Evolutionary conservation across 2,888 invertebrate species (phyloP), one percentile per base, ranked within the genome.

Genomic region (Monopis laevigella): DNA sequence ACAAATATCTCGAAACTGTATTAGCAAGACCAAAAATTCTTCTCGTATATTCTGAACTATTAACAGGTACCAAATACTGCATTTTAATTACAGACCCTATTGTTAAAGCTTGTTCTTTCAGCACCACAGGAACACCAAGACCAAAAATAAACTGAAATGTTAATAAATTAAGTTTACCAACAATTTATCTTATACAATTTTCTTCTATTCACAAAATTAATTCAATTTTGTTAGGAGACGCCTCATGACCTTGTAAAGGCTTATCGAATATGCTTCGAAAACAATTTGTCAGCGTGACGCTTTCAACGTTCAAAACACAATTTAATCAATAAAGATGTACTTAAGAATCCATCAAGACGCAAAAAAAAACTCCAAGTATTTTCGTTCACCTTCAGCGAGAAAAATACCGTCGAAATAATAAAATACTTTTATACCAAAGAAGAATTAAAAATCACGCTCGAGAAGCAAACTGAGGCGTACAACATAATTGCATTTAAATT

Each of bases 401-500:
- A 12, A 5, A n/a, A 32, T 32, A 32, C 32, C 11, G 32, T n/a
- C 32, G 17, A 12, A 21, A 16, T 21, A 21, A 36, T 21, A 36
- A 36, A 36, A 36, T 21, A 12, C 19, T 21, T 21, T 36, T 36
- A 36, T 36, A 16, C 11, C 16, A 11, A 11, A 21, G 12, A 21
- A 36, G 36, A 36, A 36, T 36, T 36, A 36, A 36, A 19, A 36
- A 36, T 36, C 36, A 36, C 21, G 36, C 36, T 11, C 36, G 19
- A 12, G 14, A 64, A 61, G 59, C 57, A 53, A 52, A 56, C 56
- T 52, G 56, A 56, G 56, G 56, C 62, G 61, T 43, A 43, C 41
- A 45, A 51, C 54, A 52, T 72, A 75, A 78, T 74, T 74, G 72
- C 67, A 77, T 75, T 77, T 65, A 65, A 68, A 73, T 69, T 74